These are phyloP conservation scores for Drosophila jambulina DNA, from an alignment of 1,140 invertebrate species.

Conservation along the genomic window DNA sequence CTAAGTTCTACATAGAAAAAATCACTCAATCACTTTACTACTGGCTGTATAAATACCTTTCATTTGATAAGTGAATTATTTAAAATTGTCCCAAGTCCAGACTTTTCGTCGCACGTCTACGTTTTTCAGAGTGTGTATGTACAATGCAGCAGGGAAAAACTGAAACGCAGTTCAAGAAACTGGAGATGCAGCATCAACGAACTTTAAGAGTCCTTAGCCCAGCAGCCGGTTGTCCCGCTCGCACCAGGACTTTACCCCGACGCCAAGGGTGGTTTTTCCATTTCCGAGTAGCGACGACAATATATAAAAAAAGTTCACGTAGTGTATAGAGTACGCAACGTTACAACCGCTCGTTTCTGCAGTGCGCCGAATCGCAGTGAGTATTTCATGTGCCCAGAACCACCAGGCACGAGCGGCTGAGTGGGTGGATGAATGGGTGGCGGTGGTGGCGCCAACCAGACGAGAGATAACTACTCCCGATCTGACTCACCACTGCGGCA, in stretches of 20 bases:
- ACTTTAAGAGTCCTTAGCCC: conserved; percentile 64
- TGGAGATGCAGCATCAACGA: conserved; percentile 62
- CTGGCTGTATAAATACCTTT: conserved; percentile 13
- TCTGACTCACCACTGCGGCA: conserved; percentile 27
- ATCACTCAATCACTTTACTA: conserved; percentile 13
- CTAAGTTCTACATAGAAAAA: neutral
- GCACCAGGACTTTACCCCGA: conserved; percentile 10
- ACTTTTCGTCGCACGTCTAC: conserved; percentile 28
- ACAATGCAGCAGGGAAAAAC: conserved; percentile 38
- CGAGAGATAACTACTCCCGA: conserved; percentile 24
- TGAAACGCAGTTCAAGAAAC: conserved; percentile 75
- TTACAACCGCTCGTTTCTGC: conserved; percentile 42
- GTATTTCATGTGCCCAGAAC: conserved; percentile 15
- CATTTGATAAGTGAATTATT: neutral
- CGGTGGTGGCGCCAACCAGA: conserved; percentile 28
- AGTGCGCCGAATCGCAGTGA: conserved; percentile 48
- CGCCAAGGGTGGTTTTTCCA: conserved; percentile 54
- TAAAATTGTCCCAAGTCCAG: neutral
- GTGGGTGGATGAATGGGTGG: conserved; percentile 18
- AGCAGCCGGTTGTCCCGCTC: conserved; percentile 45
- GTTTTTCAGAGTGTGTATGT: conserved; percentile 38
- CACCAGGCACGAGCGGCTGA: conserved; percentile 10
- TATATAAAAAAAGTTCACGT: conserved; percentile 11
- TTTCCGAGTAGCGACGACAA: conserved; percentile 19
- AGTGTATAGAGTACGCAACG: conserved; percentile 44